phyloP scores from a whole-genome alignment of 1,140 invertebrate species.

The Meteorus sp. region DNA sequence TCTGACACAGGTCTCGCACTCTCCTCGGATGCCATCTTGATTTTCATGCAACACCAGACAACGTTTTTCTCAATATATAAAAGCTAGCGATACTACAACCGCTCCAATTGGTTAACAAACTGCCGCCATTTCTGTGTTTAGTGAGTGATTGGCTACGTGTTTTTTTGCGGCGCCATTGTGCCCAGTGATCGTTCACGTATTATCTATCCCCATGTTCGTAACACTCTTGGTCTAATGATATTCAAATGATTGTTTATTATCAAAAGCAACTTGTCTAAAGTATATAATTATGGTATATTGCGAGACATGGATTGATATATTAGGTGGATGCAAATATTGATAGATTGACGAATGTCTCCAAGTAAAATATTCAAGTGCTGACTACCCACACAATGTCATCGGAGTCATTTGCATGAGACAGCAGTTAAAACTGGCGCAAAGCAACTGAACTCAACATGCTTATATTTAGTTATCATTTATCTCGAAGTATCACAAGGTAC shows the following conservation, averaged over 20 bases:
- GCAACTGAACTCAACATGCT: too few relatives aligned
- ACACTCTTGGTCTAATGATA: neutral
- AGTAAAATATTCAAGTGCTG: too few relatives aligned
- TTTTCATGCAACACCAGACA: constrained; percentile 4
- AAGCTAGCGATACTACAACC: constrained; percentile 12
- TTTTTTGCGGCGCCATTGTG: neutral
- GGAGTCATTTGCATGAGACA: too few relatives aligned
- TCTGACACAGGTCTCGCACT: constrained; percentile 55
- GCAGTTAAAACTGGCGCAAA: too few relatives aligned
- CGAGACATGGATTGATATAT: too few relatives aligned
- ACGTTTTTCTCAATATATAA: neutral
- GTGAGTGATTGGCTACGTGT: constrained; percentile 7
- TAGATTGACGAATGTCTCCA: too few relatives aligned
- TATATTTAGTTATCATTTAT: too few relatives aligned
- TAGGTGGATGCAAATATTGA: too few relatives aligned
- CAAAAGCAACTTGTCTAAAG: neutral
- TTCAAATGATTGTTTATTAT: neutral
- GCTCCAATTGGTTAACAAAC: constrained; percentile 10
- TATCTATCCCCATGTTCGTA: constrained; percentile 9
- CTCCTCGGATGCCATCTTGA: constrained; percentile 62
- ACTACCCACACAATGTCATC: too few relatives aligned
- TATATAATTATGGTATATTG: too few relatives aligned
- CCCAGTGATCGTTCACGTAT: constrained; percentile 21
- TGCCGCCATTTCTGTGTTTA: neutral
- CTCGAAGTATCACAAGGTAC: too few relatives aligned